Percentiles rank a stretch among this genome's conserved stretches.
These are phyloP conservation scores for Aix galericulata DNA, from an alignment of 2,113 vertebrate species.

Conservation along the genomic window DNA sequence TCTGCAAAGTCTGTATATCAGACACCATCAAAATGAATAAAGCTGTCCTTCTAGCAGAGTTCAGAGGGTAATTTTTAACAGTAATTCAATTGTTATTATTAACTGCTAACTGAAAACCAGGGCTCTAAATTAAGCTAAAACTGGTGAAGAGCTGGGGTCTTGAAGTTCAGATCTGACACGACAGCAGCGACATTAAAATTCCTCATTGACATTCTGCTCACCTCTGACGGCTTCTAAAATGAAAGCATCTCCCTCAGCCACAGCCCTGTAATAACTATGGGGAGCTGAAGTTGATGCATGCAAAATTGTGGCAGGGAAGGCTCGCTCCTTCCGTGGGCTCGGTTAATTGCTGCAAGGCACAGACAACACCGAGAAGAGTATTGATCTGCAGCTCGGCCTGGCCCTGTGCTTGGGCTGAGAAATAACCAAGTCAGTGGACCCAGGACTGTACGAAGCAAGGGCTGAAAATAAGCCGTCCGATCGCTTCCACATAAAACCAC, in stretches of 20 bases:
- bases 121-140: not conserved
- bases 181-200: not conserved
- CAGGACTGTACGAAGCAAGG: not conserved
- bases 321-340: not conserved
- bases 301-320: not conserved
- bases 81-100: not conserved
- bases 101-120: not conserved
- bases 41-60: not conserved
- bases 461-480: conserved; percentile 4
- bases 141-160: not conserved
- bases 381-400: not conserved
- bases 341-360: not conserved
- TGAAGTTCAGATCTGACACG: not conserved
- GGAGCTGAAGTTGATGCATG: not conserved
- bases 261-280: not conserved
- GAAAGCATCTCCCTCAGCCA: not conserved
- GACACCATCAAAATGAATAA: not conserved
- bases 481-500: conserved; percentile 31
- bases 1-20: not conserved
- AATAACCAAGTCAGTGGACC: not conserved
- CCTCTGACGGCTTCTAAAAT: not conserved
- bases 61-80: not conserved
- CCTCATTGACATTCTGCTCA: not conserved
- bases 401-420: not conserved
- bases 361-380: not conserved